Evolutionary conservation across 2,888 invertebrate species (phyloP).

Genomic region (Noctua pronuba): DNA sequence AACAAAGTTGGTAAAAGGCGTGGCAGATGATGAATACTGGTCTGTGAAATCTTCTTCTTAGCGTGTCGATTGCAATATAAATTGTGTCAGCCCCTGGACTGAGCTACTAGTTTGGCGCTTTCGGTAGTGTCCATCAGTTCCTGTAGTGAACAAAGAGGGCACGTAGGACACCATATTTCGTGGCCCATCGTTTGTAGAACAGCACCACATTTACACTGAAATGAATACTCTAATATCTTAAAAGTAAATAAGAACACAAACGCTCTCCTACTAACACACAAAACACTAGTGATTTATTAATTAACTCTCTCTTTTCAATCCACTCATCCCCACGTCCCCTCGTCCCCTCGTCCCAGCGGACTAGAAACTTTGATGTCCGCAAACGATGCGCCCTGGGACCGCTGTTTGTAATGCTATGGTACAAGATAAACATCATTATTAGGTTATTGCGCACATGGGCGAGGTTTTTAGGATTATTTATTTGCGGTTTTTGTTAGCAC

Average conservation of each 20-base stretch:
- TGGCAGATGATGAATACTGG: neutral
- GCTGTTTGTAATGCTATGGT: constrained; percentile 62
- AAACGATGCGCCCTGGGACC: constrained; percentile 75
- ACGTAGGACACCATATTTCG: no score
- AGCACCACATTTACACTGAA: neutral
- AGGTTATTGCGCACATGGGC: constrained; percentile 81
- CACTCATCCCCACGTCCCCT: constrained; percentile 42
- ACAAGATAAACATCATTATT: constrained; percentile 83
- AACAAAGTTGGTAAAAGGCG: neutral
- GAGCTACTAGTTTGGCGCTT: no score
- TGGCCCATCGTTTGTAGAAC: no score
- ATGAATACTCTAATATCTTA: neutral
- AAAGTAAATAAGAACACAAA: constrained; percentile 14
- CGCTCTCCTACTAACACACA: constrained; percentile 19
- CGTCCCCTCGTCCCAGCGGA: constrained; percentile 59
- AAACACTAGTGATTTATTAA: constrained; percentile 63
- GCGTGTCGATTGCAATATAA: no score
- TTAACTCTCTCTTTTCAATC: constrained; percentile 65
- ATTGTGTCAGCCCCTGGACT: no score
- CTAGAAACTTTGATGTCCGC: constrained; percentile 79
- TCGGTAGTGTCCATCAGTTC: no score
- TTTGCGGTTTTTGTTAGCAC: constrained; percentile 57
- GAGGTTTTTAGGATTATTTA: constrained; percentile 38
- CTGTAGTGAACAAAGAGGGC: no score
- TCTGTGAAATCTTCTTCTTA: neutral